These are phyloP conservation scores for Diachasmimorpha longicaudata DNA, from an alignment of 1,140 invertebrate genomes.

Conservation along the genomic window DNA sequence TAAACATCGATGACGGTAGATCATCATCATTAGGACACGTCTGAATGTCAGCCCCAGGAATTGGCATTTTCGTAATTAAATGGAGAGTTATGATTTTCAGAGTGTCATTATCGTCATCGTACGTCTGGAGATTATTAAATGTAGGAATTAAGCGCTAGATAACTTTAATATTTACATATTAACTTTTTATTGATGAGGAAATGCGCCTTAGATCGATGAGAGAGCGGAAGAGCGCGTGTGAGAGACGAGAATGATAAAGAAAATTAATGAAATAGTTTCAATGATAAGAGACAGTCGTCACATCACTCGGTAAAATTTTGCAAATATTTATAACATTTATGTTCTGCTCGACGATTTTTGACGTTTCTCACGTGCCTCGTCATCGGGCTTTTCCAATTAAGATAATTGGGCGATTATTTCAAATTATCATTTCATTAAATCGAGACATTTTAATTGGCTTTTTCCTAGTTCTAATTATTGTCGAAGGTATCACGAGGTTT, in stretches of 20 bases:
- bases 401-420: neutral
- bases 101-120: slow-evolving; percentile 38
- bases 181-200: slow-evolving; percentile 20
- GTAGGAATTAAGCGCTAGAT: slow-evolving; percentile 26
- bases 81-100: neutral
- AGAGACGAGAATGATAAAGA: slow-evolving; percentile 15
- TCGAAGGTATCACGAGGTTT: slow-evolving; percentile 1
- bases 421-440: slow-evolving; percentile 23
- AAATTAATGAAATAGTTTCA: slow-evolving; percentile 1
- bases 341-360: neutral
- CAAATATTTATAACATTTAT: no score
- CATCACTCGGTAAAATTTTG: slow-evolving; percentile 3
- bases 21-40: no score
- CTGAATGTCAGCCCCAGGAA: no score
- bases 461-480: slow-evolving; percentile 9
- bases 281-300: neutral
- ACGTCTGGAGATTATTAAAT: slow-evolving; percentile 60
- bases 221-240: slow-evolving; percentile 32
- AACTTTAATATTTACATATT: slow-evolving; percentile 49
- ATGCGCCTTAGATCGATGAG: slow-evolving; percentile 28
- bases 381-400: neutral
- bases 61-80: no score
- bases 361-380: neutral
- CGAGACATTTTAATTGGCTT: slow-evolving; percentile 21
- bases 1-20: slow-evolving; percentile 42